Evolutionary conservation across 2,797 vertebrate species (phyloP).

Genomic region (Apogon talboti): DNA sequence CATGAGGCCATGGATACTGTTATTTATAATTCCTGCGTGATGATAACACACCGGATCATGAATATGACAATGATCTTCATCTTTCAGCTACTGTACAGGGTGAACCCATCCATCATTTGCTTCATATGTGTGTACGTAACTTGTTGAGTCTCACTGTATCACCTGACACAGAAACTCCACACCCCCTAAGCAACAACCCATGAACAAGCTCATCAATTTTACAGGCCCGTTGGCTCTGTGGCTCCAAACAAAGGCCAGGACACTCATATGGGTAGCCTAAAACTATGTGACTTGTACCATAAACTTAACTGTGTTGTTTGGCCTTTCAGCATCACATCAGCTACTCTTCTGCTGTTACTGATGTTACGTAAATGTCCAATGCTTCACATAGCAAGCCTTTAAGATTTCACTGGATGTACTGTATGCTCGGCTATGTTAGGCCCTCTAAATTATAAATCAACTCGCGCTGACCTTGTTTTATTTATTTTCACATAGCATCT

Average conservation of each 20-base stretch:
- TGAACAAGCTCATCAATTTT: slow-evolving; percentile 80
- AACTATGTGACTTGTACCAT: slow-evolving; percentile 27
- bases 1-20: slow-evolving; percentile 18
- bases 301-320: slow-evolving; percentile 21
- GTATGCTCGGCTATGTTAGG: not conserved
- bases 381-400: not conserved
- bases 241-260: slow-evolving; percentile 69
- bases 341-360: not conserved
- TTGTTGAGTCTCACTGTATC: slow-evolving; percentile 65
- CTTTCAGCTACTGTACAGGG: slow-evolving; percentile 6
- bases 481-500: slow-evolving; percentile 1
- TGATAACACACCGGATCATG: slow-evolving; percentile 18
- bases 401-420: not conserved
- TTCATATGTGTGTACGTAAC: slow-evolving; percentile 50
- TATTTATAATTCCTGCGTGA: slow-evolving; percentile 30
- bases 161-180: slow-evolving; percentile 75
- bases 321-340: slow-evolving; percentile 14
- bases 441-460: slow-evolving; percentile 8
- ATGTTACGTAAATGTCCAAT: not conserved
- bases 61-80: slow-evolving; percentile 14
- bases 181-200: slow-evolving; percentile 64
- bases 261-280: slow-evolving; percentile 25
- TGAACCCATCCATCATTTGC: slow-evolving; percentile 35
- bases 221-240: slow-evolving; percentile 54
- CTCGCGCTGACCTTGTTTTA: slow-evolving; percentile 24